Percentiles rank a stretch among this genome's conserved stretches.
Evolutionary conservation across 2,113 vertebrate genomes (phyloP).

Genomic region (Salvator merianae): DNA sequence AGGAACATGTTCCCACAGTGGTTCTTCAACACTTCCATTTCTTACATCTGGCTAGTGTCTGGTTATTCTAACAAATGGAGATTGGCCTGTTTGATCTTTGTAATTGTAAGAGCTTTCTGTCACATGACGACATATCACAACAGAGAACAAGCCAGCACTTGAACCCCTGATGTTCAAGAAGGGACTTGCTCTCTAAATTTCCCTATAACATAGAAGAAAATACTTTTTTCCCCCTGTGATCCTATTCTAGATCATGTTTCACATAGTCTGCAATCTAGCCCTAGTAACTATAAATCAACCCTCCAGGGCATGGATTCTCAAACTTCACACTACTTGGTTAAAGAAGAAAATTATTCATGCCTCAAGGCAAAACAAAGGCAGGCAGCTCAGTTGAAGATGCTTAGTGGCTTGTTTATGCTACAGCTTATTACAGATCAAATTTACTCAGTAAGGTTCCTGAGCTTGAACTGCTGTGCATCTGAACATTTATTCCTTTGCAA

Average conservation of each 20-base stretch:
- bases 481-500: neutral
- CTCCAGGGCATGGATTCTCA: neutral
- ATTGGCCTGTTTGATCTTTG: too few relatives aligned
- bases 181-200: neutral
- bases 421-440: neutral
- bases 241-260: neutral
- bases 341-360: slow-evolving; percentile 17
- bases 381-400: neutral
- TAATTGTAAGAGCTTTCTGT: too few relatives aligned
- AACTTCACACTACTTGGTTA: neutral
- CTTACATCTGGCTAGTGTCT: too few relatives aligned
- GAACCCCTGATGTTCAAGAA: neutral
- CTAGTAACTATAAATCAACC: neutral
- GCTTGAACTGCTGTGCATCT: neutral
- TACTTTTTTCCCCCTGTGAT: neutral
- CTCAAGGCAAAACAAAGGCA: slow-evolving; percentile 23
- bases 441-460: neutral
- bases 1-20: too few relatives aligned
- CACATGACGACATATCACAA: too few relatives aligned
- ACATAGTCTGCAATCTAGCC: neutral
- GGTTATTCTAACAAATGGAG: too few relatives aligned
- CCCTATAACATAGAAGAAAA: neutral
- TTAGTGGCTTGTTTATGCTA: slow-evolving; percentile 4
- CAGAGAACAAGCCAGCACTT: too few relatives aligned
- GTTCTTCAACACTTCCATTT: too few relatives aligned